These are phyloP conservation scores for Porites divaricata DNA, from an alignment of 92 coral and sea anemone species.

Conservation along the genomic window DNA sequence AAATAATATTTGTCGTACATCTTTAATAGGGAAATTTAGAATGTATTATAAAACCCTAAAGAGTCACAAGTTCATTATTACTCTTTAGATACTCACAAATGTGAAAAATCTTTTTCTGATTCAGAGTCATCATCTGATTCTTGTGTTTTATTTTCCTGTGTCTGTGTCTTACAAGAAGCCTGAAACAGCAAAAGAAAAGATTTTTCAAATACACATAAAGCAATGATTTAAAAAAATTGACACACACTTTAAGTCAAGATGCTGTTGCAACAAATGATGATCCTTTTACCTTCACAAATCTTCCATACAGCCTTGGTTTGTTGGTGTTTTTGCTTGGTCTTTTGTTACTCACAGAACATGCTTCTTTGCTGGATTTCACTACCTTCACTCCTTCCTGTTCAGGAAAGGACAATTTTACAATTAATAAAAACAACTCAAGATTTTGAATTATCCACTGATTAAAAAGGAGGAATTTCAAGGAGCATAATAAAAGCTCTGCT, in stretches of 20 bases:
- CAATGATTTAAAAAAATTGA: too few species aligned
- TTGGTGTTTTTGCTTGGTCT: slow-evolving; percentile 79
- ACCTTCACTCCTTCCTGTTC: slow-evolving; percentile 82
- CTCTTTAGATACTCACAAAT: slow-evolving; percentile 1
- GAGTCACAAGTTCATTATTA: too few species aligned
- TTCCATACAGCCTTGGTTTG: slow-evolving; percentile 85
- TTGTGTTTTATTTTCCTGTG: background rate
- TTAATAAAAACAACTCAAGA: too few species aligned
- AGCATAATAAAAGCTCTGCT: too few species aligned
- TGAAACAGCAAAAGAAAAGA: slow-evolving; percentile 16
- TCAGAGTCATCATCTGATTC: slow-evolving; percentile 69
- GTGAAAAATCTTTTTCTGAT: slow-evolving; percentile 52
- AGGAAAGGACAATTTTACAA: background rate
- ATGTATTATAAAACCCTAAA: too few species aligned
- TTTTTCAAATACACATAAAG: background rate
- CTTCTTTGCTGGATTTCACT: slow-evolving; percentile 56
- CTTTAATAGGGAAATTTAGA: too few species aligned
- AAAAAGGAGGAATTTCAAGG: too few species aligned
- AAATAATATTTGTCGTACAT: too few species aligned
- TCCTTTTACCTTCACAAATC: slow-evolving; percentile 87
- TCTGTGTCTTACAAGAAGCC: slow-evolving; percentile 25
- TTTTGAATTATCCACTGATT: too few species aligned
- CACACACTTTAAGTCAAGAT: background rate
- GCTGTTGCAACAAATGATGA: background rate
- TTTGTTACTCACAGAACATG: slow-evolving; percentile 72